Percentiles rank a stretch among this genome's conserved stretches.
Conservation (phyloP, 2,888 invertebrate genomes). For the Caenorhabditis sp. region DNA sequence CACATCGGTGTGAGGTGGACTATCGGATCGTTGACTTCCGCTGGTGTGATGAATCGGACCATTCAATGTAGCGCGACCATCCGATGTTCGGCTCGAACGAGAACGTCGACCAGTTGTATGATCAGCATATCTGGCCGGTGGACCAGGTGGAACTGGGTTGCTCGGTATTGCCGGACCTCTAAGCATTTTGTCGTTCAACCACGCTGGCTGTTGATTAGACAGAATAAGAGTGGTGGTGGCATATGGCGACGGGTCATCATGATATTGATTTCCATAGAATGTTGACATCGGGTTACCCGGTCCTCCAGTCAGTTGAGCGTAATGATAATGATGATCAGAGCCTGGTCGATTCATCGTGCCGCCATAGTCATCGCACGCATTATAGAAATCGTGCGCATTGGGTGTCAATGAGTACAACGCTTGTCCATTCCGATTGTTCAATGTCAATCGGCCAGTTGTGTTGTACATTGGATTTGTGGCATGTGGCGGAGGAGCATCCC, state of each 20-base stretch:
- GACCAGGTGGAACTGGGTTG: conserved; percentile 57
- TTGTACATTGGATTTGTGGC: conserved; percentile 34
- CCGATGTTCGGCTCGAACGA: conserved; percentile 45
- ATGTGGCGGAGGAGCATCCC: conserved; percentile 40
- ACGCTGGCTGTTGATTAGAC: conserved; percentile 60
- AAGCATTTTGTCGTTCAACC: conserved; percentile 56
- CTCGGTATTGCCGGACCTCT: conserved; percentile 55
- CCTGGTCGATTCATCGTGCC: conserved; percentile 51
- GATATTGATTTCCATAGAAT: conserved; percentile 62
- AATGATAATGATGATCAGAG: conserved; percentile 60
- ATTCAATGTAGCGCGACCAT: conserved; percentile 36
- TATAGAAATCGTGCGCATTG: conserved; percentile 56
- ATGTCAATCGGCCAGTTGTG: conserved; percentile 42
- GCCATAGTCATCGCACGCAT: conserved; percentile 40
- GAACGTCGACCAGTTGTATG: conserved; percentile 47
- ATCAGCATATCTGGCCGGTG: conserved; percentile 53
- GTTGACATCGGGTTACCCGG: conserved; percentile 54
- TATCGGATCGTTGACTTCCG: conserved; percentile 55
- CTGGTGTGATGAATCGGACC: conserved; percentile 24
- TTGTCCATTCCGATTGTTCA: conserved; percentile 46
- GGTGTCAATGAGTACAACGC: conserved; percentile 56
- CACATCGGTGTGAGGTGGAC: conserved; percentile 66
- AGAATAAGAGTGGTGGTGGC: conserved; percentile 69
- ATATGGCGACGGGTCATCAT: conserved; percentile 69
- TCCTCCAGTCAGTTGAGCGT: conserved; percentile 59